A percentile compares a stretch with the other conserved stretches of the same genome.
Conservation (phyloP, 2,888 invertebrate species). For the Ectropis crepuscularia region DNA sequence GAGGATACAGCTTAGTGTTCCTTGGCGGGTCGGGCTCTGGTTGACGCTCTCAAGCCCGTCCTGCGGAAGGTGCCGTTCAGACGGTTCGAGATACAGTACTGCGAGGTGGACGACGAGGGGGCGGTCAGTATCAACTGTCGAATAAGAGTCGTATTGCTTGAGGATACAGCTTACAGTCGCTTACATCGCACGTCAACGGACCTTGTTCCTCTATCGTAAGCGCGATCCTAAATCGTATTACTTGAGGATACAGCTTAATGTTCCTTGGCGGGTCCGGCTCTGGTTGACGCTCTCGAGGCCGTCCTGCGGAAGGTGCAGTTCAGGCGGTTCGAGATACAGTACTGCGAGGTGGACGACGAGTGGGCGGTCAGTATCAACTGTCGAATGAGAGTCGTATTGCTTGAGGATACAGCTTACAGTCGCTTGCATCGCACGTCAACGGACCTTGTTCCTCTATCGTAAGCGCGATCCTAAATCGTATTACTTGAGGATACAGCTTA, state of each 20-base stretch:
- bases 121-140: slow-evolving; percentile 59
- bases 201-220: too few species aligned
- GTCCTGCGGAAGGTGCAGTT: slow-evolving; percentile 92
- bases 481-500: slow-evolving; percentile 55
- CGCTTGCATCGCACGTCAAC: too few species aligned
- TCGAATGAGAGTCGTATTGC: too few species aligned
- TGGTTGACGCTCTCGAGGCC: slow-evolving; percentile 93
- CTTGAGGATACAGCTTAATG: slow-evolving; percentile 62
- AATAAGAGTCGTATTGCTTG: too few species aligned
- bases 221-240: too few species aligned
- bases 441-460: too few species aligned
- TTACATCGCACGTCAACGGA: too few species aligned
- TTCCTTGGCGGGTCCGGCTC: slow-evolving; percentile 86
- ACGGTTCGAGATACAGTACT: slow-evolving; percentile 87
- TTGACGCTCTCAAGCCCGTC: slow-evolving; percentile 93
- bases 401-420: too few species aligned
- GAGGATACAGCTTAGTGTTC: slow-evolving; percentile 71
- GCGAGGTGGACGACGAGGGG: slow-evolving; percentile 90
- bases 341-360: slow-evolving; percentile 89
- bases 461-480: too few species aligned
- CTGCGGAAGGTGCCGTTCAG: slow-evolving; percentile 91
- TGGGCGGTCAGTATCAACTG: slow-evolving; percentile 75
- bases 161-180: too few species aligned
- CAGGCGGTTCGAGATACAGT: slow-evolving; percentile 87
- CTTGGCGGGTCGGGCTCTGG: slow-evolving; percentile 86